Percentiles rank a stretch among this genome's conserved stretches.
Evolutionary conservation across 2,888 invertebrate species (phyloP).

Genomic region (Tyria jacobaeae): DNA sequence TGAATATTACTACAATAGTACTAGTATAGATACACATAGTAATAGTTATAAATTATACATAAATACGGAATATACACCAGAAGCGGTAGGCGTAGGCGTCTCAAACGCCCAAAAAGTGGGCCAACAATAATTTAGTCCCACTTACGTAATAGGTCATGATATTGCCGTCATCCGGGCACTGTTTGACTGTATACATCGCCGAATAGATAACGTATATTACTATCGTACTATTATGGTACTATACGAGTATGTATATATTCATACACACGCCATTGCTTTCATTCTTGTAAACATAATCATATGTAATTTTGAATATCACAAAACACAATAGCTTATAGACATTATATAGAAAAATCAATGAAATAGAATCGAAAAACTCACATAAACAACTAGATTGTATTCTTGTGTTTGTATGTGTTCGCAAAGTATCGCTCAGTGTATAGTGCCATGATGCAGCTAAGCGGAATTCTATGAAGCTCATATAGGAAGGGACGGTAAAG

Average conservation of each 20-base stretch:
- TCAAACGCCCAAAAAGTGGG: too few species aligned
- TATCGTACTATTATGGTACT: too few species aligned
- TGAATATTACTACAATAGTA: not conserved
- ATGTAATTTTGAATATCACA: not conserved
- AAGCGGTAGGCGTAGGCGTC: too few species aligned
- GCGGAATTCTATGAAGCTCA: slow-evolving; percentile 76
- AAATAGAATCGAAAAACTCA: not conserved
- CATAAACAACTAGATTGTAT: not conserved
- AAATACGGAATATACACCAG: not conserved
- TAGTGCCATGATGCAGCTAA: slow-evolving; percentile 62
- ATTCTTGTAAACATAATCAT: not conserved
- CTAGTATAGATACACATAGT: too few species aligned
- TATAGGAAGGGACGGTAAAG: slow-evolving; percentile 65
- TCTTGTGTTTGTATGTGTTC: slow-evolving; percentile 24
- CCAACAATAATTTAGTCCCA: too few species aligned
- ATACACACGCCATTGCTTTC: not conserved
- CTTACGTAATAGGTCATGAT: too few species aligned
- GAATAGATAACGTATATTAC: too few species aligned
- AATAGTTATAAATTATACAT: too few species aligned
- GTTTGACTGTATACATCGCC: too few species aligned
- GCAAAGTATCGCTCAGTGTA: slow-evolving; percentile 62
- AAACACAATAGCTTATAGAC: not conserved
- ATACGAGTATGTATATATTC: too few species aligned
- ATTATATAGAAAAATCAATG: not conserved
- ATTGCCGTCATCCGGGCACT: too few species aligned